Evolutionary conservation across 2,113 vertebrate genomes (phyloP).

Genomic region (Saguinus midas): DNA sequence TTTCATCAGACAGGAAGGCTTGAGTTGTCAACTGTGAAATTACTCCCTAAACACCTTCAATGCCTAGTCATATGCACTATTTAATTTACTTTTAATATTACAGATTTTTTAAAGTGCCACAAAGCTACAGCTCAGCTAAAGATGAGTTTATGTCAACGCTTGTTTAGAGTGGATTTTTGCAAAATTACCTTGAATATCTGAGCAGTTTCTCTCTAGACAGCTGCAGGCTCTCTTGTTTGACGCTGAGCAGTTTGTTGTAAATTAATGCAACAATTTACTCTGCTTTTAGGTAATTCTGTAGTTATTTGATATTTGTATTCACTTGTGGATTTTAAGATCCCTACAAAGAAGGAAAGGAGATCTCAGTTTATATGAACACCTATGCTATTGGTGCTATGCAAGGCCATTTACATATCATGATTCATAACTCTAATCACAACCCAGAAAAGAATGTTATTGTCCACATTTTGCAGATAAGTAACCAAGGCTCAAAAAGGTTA

Average conservation of each 20-base stretch:
- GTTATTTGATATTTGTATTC: conserved; percentile 8
- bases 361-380: neutral
- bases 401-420: too few species aligned
- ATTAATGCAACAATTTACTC: conserved; percentile 32
- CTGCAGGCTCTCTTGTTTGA: conserved; percentile 27
- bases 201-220: conserved; percentile 19
- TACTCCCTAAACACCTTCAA: conserved; percentile 61
- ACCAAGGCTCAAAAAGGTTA: neutral
- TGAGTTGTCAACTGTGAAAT: conserved; percentile 64
- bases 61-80: conserved; percentile 35
- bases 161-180: conserved; percentile 48
- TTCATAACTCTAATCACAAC: neutral
- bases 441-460: neutral
- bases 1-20: conserved; percentile 63
- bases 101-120: conserved; percentile 47
- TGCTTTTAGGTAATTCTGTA: conserved; percentile 28
- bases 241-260: conserved; percentile 37
- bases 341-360: neutral
- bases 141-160: conserved; percentile 35
- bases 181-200: conserved; percentile 54
- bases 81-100: conserved; percentile 73
- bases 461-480: neutral
- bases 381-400: neutral
- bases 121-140: conserved; percentile 55
- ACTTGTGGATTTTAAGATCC: conserved; percentile 11